A percentile compares a stretch with the other conserved stretches of the same genome.
Conservation (phyloP, 2,113 vertebrate genomes). For the Atractosteus spatula region DNA sequence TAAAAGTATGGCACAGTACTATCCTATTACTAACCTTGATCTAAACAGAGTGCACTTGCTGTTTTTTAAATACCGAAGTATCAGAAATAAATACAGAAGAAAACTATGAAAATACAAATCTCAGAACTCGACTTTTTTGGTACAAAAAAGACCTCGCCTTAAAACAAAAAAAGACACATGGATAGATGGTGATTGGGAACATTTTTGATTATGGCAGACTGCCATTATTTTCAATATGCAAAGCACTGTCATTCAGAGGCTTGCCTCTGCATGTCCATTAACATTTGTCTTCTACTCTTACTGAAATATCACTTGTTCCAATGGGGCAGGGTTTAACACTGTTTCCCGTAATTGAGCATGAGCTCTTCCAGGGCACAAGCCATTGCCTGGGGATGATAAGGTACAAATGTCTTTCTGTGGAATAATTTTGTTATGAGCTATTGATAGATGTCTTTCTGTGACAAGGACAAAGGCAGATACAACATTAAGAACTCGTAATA, state of each 20-base stretch:
- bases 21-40: too few relatives aligned
- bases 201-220: conserved; percentile 14
- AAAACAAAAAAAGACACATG: not conserved
- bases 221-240: conserved; percentile 5
- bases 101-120: too few relatives aligned
- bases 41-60: too few relatives aligned
- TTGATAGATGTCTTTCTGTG: not conserved
- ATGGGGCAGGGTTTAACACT: not conserved
- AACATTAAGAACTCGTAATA: too few relatives aligned
- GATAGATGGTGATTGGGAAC: not conserved
- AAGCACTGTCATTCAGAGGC: conserved; percentile 1
- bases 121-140: too few relatives aligned
- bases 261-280: conserved; percentile 5
- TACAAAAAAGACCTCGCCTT: too few relatives aligned
- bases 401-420: not conserved
- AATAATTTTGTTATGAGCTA: not conserved
- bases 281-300: not conserved
- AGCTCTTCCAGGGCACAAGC: not conserved
- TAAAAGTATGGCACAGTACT: too few relatives aligned
- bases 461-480: too few relatives aligned
- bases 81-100: too few relatives aligned
- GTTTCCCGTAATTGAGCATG: not conserved
- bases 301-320: not conserved
- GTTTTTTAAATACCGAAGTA: too few relatives aligned
- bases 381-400: not conserved